Percentiles rank a stretch among this genome's conserved stretches.
Conservation (phyloP, 2,113 vertebrate species). For the Myocastor coypus region DNA sequence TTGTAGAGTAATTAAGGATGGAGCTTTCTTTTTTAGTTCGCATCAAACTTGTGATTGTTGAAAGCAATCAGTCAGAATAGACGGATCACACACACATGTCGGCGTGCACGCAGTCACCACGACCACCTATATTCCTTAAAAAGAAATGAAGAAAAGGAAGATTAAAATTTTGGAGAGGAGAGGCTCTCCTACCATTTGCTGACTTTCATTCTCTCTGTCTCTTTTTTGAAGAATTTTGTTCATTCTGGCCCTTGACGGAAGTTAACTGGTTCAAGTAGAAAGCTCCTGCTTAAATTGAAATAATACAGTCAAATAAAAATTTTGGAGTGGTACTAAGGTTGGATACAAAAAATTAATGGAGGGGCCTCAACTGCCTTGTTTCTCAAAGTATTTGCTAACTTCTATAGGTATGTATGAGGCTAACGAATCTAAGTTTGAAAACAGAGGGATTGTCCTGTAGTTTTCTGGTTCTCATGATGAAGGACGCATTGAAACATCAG, state of each 20-base stretch:
- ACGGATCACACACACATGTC: background rate
- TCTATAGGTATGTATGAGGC: background rate
- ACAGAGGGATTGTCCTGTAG: background rate
- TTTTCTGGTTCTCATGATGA: background rate
- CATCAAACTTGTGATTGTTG: background rate
- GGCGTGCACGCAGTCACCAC: background rate
- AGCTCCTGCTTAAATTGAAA: background rate
- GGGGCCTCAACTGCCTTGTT: background rate
- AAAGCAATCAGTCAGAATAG: background rate
- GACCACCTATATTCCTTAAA: background rate
- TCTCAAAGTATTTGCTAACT: slow-evolving; percentile 9
- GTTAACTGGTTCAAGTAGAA: background rate
- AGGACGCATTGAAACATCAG: background rate
- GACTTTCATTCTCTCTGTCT: background rate
- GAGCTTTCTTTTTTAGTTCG: background rate
- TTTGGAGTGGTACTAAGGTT: background rate
- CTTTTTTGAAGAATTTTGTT: background rate
- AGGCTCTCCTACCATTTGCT: background rate
- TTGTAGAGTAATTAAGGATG: slow-evolving; percentile 30
- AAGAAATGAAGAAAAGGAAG: background rate
- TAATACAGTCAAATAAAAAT: background rate
- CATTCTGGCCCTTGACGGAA: background rate
- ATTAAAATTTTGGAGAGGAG: background rate
- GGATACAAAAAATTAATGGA: background rate
- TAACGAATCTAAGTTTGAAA: slow-evolving; percentile 29